Conservation (phyloP, 2,797 vertebrate genomes). For the Pangasius sanitwongsei region DNA sequence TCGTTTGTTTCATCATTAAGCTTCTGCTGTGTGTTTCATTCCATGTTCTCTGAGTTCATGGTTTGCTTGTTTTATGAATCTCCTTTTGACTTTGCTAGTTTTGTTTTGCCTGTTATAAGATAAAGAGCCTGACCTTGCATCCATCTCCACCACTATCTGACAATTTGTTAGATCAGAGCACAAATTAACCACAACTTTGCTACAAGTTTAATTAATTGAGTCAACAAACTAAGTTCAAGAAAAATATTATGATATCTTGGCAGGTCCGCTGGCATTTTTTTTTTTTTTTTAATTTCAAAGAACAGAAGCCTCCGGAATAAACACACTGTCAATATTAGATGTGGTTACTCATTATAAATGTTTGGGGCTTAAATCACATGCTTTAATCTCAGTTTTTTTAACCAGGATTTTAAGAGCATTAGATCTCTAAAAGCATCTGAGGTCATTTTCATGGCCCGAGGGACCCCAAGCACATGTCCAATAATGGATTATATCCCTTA, state of each 20-base stretch:
- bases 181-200: neutral
- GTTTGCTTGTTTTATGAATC: neutral
- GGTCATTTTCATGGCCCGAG: constrained; percentile 46
- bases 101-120: neutral
- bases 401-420: neutral
- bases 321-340: neutral
- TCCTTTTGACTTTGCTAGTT: neutral
- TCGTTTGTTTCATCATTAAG: neutral
- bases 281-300: neutral
- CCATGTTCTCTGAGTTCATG: neutral
- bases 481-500: constrained; percentile 53
- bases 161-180: neutral
- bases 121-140: neutral
- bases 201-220: neutral
- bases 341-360: neutral
- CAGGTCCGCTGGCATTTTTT: neutral
- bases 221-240: neutral
- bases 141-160: neutral
- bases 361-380: neutral
- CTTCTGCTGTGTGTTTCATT: neutral
- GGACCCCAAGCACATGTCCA: constrained; percentile 45
- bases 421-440: constrained; percentile 14
- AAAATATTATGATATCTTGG: neutral
- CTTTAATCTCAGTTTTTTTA: neutral
- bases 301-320: neutral